Conservation (phyloP, 2,888 invertebrate species). For the Neoaliturus tenellus region DNA sequence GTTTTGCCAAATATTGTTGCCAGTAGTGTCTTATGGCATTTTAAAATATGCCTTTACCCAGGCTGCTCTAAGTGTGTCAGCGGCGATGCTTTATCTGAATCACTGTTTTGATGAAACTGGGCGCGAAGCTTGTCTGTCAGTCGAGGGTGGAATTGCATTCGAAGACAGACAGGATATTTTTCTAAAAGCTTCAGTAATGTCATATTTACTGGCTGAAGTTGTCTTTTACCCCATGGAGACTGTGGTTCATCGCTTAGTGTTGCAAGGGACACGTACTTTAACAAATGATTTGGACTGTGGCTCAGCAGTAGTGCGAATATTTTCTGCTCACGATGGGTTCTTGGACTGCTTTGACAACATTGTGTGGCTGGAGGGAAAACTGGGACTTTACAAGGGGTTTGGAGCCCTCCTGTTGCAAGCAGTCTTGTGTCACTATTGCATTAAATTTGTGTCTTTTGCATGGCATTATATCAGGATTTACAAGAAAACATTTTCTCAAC, state of each 20-base stretch:
- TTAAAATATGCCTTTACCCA: slow-evolving; percentile 21
- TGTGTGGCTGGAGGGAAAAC: slow-evolving; percentile 13
- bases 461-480: slow-evolving; percentile 14
- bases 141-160: background rate
- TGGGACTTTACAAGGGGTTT: background rate
- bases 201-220: slow-evolving; percentile 2
- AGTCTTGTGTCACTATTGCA: background rate
- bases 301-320: background rate
- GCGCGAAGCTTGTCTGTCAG: background rate
- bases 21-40: background rate
- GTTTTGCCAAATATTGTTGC: background rate
- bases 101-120: slow-evolving; percentile 18
- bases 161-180: slow-evolving; percentile 1
- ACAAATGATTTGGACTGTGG: slow-evolving; percentile 28
- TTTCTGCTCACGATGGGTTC: slow-evolving; percentile 15
- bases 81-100: background rate
- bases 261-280: background rate
- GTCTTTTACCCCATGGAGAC: slow-evolving; percentile 25
- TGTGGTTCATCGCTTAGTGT: background rate
- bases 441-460: slow-evolving; percentile 13
- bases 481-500: background rate
- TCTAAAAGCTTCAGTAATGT: slow-evolving; percentile 16
- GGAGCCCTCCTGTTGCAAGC: slow-evolving; percentile 14
- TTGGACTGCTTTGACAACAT: slow-evolving; percentile 16
- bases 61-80: background rate